Percentiles rank a stretch among this genome's conserved stretches.
Conservation (phyloP, 2,113 vertebrate genomes). For the Hemibagrus wyckioides region DNA sequence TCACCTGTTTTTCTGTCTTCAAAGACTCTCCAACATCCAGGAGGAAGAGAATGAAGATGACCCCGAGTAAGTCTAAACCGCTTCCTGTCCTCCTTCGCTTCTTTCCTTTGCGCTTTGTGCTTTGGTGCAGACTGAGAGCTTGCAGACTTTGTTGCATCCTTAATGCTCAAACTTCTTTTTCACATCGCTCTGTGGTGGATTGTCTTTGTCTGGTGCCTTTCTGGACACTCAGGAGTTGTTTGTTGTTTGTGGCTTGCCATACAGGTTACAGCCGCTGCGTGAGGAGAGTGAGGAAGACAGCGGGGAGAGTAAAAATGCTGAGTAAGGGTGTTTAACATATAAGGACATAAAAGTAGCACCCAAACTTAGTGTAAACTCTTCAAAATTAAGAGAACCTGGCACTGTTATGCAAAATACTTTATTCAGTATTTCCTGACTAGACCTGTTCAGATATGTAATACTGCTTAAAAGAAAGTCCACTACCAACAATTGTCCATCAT, state of each 20-base stretch:
- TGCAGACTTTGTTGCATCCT: constrained; percentile 21
- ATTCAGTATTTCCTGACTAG: not conserved
- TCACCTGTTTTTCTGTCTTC: constrained; percentile 50
- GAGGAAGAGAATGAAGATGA: constrained; percentile 75
- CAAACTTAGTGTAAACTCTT: not conserved
- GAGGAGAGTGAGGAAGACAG: constrained; percentile 52
- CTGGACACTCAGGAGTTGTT: constrained; percentile 35
- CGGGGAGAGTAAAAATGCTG: constrained; percentile 38
- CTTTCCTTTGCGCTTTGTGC: constrained; percentile 48
- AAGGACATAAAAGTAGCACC: not conserved
- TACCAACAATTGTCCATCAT: not conserved
- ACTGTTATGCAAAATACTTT: not conserved
- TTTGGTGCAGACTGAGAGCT: constrained; percentile 37
- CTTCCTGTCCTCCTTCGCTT: not conserved
- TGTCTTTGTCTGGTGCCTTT: not conserved
- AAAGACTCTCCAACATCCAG: constrained; percentile 73
- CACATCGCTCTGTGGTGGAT: not conserved
- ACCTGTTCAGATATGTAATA: not conserved
- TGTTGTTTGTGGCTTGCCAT: constrained; percentile 47
- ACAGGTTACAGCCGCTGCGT: constrained; percentile 57
- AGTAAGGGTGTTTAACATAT: constrained; percentile 59
- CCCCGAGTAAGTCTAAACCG: constrained; percentile 69
- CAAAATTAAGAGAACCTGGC: not conserved
- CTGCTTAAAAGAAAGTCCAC: not conserved
- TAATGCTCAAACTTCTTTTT: not conserved